Conservation (phyloP, 2,113 vertebrate species). For the Zosterops japonicus region DNA sequence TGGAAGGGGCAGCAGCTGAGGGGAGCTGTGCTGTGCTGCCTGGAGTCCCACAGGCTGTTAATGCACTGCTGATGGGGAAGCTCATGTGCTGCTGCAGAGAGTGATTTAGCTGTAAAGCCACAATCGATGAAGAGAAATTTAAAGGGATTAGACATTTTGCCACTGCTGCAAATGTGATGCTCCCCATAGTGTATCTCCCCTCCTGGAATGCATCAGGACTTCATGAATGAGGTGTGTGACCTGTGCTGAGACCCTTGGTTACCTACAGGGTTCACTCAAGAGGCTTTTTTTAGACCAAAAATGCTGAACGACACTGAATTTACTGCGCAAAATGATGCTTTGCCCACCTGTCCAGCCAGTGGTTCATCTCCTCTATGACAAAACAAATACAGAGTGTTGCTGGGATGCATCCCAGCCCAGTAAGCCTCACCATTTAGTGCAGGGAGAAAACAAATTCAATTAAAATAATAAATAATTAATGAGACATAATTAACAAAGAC, state of each 20-base stretch:
- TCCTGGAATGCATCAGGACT: background rate
- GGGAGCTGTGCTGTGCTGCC: accelerated
- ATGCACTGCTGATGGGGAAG: background rate
- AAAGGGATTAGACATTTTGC: conserved; percentile 55
- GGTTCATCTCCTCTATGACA: background rate
- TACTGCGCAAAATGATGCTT: background rate
- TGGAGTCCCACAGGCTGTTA: background rate
- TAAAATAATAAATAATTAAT: background rate
- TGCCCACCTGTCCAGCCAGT: accelerated
- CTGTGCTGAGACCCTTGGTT: accelerated
- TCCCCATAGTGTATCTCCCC: background rate
- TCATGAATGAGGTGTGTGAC: accelerated
- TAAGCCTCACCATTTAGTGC: background rate
- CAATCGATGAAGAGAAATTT: conserved; percentile 55
- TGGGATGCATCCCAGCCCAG: background rate
- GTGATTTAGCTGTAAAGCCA: conserved; percentile 53
- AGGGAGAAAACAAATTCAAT: background rate
- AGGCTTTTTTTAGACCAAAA: background rate
- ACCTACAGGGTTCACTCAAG: background rate
- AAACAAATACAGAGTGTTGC: background rate
- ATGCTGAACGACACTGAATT: background rate
- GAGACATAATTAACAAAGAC: background rate
- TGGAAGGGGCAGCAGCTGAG: background rate
- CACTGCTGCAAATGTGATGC: background rate
- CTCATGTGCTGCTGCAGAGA: background rate